Conservation (phyloP, 2,797 vertebrate genomes). For the Sparidentex hasta region DNA sequence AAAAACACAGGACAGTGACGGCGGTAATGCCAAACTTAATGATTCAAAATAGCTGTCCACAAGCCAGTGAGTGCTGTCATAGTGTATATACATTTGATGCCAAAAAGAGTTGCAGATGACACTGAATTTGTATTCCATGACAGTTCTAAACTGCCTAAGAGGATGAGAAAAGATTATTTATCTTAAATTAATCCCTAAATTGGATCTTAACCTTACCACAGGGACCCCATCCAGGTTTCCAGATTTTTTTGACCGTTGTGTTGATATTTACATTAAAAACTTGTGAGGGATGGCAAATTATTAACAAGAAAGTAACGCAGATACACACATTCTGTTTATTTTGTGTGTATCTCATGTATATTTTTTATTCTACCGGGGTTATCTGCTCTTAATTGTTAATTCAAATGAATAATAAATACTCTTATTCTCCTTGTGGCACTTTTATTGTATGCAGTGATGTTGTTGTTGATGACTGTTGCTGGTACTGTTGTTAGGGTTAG, state of each 20-base stretch:
- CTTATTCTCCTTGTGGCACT: slow-evolving; percentile 9
- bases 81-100: no score
- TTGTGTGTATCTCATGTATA: neutral
- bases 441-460: neutral
- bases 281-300: no score
- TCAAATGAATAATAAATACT: slow-evolving; percentile 15
- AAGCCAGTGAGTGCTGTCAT: no score
- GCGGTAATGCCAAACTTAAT: no score
- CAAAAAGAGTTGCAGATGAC: neutral
- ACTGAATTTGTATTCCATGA: neutral
- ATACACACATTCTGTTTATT: neutral
- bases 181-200: neutral
- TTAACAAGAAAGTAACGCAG: neutral
- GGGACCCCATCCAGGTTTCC: neutral
- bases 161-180: neutral
- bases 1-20: no score
- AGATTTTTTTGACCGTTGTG: neutral
- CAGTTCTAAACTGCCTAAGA: neutral
- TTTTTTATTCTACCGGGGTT: neutral
- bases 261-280: neutral
- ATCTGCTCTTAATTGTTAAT: neutral
- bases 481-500: slow-evolving; percentile 26
- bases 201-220: neutral
- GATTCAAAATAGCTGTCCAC: no score
- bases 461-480: slow-evolving; percentile 29